Base-by-base conservation (phyloP, 2,113 vertebrate genomes). In the Neodon shergylaensis region DNA sequence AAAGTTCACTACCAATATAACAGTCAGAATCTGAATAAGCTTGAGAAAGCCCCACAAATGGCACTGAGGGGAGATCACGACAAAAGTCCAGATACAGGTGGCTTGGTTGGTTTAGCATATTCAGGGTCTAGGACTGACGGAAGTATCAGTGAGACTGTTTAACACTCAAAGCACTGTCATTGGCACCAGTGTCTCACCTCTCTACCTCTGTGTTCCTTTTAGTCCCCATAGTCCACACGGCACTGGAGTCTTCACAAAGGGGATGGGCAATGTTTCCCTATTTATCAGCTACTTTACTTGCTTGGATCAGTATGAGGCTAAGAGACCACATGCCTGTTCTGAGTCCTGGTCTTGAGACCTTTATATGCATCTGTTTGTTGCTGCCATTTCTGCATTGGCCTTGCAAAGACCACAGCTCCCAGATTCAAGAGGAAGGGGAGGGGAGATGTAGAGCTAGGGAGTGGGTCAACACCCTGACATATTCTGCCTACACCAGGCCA, bases 111-210 rank as follows among this genome's bases (percentile, higher is more conserved):
- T 49, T 44, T 70, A 19, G 54, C 11, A 52, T 2, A 10, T 17
- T 36, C 28, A 76, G 26, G 36, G 58, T 26, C 39, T 9, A 21
- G 3, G 65, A 42, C 17, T 5, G 1, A 31, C 21, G 3, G 7
- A 8, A 21, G 42, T 6, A n/a, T 26, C 36, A 9, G 0, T 0
- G 8, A 61, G 58, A 74, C 26, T 12, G 21, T 22, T 42, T 44
- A 33, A 21, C 5, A 16, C 21, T 7, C 31, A 12, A 36, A 28
- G 28, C 5, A 22, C 28, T 7, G 16, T 26, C 39, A 36, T 5
- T 7, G 7, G 7, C 10, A 26, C 24, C 0, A 10, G 2, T 0
- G 5, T 5, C 65, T 85, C 4, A 14, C 0, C 3, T 22, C 58
- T 54, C 44, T 22, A 33, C 1, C 24, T 24, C 58, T 36, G 39